Conservation (phyloP, 2,797 vertebrate species). For the Macropus fuliginosus region DNA sequence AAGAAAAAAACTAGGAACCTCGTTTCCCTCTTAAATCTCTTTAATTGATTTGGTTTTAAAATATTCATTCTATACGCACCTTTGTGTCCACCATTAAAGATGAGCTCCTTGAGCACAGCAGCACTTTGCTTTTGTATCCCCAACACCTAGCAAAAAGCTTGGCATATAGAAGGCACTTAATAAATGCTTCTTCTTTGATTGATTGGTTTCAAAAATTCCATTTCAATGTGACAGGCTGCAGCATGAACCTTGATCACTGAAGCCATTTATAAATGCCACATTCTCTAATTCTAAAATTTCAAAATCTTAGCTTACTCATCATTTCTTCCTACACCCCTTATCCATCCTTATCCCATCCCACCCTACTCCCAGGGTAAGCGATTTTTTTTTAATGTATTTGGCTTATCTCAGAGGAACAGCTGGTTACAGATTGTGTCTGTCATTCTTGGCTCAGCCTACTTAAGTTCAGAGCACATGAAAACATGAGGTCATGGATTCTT, state of each 20-base stretch:
- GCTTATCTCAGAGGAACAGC: neutral
- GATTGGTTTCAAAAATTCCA: slow-evolving; percentile 55
- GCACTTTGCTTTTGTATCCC: neutral
- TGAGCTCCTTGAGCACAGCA: slow-evolving; percentile 28
- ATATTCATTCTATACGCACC: neutral
- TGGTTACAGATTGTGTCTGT: neutral
- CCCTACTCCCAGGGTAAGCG: neutral
- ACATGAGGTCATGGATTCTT: neutral
- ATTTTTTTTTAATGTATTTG: neutral
- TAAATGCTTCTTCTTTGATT: neutral
- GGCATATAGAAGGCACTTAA: neutral
- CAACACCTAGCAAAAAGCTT: neutral
- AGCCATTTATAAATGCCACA: slow-evolving; percentile 17
- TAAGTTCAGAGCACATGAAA: neutral
- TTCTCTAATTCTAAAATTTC: slow-evolving; percentile 50
- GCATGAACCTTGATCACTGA: slow-evolving; percentile 35
- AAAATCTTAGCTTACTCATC: neutral
- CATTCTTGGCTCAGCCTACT: neutral
- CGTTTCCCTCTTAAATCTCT: slow-evolving; percentile 5
- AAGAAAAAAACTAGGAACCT: neutral
- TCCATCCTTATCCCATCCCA: neutral
- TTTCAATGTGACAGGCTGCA: slow-evolving; percentile 6
- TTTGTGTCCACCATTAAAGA: neutral
- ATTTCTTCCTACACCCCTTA: neutral
- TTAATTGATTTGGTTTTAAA: slow-evolving; percentile 51